A percentile compares a stretch with the other conserved stretches of the same genome.
Evolutionary conservation across 2,888 invertebrate species (phyloP).

Genomic region (Pandemis corylana): DNA sequence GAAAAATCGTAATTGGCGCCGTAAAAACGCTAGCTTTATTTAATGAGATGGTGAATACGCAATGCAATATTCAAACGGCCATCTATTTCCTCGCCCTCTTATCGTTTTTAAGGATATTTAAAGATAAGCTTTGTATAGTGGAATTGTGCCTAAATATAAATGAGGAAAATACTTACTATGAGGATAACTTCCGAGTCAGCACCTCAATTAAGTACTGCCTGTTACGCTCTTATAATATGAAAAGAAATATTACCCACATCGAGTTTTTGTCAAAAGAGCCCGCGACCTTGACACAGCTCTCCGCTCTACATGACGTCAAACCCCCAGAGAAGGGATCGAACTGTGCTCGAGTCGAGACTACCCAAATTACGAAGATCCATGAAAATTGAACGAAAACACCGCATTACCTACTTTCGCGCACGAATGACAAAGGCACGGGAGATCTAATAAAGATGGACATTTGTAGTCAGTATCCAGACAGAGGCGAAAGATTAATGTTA

Average conservation of each 20-base stretch:
- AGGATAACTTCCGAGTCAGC: not conserved
- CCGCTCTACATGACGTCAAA: slow-evolving; percentile 49
- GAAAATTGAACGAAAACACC: slow-evolving; percentile 41
- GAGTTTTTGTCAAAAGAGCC: slow-evolving; percentile 26
- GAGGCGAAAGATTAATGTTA: slow-evolving; percentile 40
- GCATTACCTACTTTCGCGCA: slow-evolving; percentile 31
- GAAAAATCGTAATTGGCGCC: slow-evolving; percentile 53
- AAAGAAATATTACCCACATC: slow-evolving; percentile 11
- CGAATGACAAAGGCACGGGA: slow-evolving; percentile 26
- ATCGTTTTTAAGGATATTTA: not conserved
- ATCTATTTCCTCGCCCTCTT: not conserved
- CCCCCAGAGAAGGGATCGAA: slow-evolving; percentile 44
- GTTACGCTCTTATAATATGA: slow-evolving; percentile 18
- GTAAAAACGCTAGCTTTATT: slow-evolving; percentile 7
- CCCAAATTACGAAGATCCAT: slow-evolving; percentile 39
- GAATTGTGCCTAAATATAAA: not conserved
- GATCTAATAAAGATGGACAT: slow-evolving; percentile 35
- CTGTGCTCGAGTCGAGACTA: slow-evolving; percentile 30
- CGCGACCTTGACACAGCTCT: slow-evolving; percentile 48
- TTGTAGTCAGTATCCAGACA: slow-evolving; percentile 12
- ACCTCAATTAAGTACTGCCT: slow-evolving; percentile 10
- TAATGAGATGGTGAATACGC: slow-evolving; percentile 1
- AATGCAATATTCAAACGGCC: not conserved
- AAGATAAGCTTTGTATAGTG: not conserved
- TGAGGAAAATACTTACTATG: slow-evolving; percentile 2